Base-by-base conservation (phyloP, 2,113 vertebrate species). In the Brachyhypopomus gauderio region DNA sequence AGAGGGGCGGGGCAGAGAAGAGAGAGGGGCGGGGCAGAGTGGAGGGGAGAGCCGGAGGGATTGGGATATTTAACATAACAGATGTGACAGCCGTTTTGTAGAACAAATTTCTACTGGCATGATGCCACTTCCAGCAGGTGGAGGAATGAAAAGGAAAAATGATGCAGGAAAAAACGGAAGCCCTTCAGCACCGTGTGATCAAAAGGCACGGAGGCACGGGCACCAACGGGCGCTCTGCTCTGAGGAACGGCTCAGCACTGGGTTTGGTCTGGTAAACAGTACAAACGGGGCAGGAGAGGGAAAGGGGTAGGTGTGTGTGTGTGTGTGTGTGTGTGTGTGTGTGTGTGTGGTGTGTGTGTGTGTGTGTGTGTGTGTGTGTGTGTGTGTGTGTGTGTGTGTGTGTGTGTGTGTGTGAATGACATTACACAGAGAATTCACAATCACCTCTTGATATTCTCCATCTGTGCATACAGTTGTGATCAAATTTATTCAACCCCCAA, bases 31-130 rank as follows among this genome's bases (percentile, higher is more conserved):
- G 55, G 69, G 52, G 4, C 16, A 56, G 36, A 67, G 11, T 2
- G 19, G 16, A 66, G 36, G 66, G 5, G 4, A 12, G 63, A 16
- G n/a, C 23, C 48, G 1, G 11, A 45, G n/a, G 14, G 41, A 62
- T 71, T 23, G 2, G 41, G 30, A 66, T 62, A 25, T 80, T 75
- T 38, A 63, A 62, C 30, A 76, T 75, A 75, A 75, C 23, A 38
- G 72, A 75, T 62, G 58, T 12, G 36, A 6, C 36, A 3, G 17
- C 11, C 58, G 30, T 38, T 22, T 75, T 62, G 60, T 60, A 23
- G 58, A 75, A 34, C 30, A 60, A 58, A 36, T 62, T 60, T 11
- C 38, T 1, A 9, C 20, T 75, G 34, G 34, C 56, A 34, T n/a
- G 7, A n/a, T 70, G 66, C 34, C 36, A 3, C 66, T 11, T 34